These are phyloP conservation scores for Eonycteris spelaea DNA, from an alignment of 2,113 vertebrate genomes.

Conservation along the genomic window DNA sequence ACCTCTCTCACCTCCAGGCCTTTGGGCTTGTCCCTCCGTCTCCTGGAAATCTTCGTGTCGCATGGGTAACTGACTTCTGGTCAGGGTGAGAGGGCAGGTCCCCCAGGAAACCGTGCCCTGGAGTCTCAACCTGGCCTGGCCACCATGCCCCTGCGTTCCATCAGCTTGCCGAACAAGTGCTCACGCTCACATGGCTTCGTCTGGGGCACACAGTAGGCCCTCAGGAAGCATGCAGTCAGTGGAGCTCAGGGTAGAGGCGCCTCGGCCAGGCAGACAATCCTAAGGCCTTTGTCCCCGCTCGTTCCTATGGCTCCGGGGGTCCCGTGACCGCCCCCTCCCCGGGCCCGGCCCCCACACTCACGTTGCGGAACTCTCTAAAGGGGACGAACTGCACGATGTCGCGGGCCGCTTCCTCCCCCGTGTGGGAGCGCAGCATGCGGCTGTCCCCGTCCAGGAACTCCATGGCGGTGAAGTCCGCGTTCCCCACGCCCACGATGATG, in stretches of 20 bases:
- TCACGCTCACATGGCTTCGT: neutral
- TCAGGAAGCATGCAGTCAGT: neutral
- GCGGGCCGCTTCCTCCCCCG: slow-evolving; percentile 92
- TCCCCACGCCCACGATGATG: slow-evolving; percentile 98
- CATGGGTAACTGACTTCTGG: neutral
- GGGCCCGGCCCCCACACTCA: slow-evolving; percentile 80
- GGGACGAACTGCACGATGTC: slow-evolving; percentile 99
- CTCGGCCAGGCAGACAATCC: neutral
- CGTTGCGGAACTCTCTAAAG: slow-evolving; percentile 96
- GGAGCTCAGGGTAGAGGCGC: neutral
- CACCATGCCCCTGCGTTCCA: neutral
- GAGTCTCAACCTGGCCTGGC: neutral
- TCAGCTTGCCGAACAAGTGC: neutral
- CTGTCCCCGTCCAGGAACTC: slow-evolving; percentile 97
- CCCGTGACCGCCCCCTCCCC: neutral
- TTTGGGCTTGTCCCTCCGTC: neutral
- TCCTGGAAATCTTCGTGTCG: neutral
- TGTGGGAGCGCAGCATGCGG: slow-evolving; percentile 90
- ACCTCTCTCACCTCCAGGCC: neutral
- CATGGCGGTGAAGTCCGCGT: slow-evolving; percentile 97
- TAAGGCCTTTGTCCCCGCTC: too few relatives aligned
- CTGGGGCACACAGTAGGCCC: neutral
- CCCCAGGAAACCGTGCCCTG: neutral
- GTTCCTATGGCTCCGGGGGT: neutral
- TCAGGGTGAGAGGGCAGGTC: neutral